Percentiles rank a stretch among this genome's conserved stretches.
Evolutionary conservation across 2,113 vertebrate species (phyloP).

Genomic region (Andinoacara biseriatus): DNA sequence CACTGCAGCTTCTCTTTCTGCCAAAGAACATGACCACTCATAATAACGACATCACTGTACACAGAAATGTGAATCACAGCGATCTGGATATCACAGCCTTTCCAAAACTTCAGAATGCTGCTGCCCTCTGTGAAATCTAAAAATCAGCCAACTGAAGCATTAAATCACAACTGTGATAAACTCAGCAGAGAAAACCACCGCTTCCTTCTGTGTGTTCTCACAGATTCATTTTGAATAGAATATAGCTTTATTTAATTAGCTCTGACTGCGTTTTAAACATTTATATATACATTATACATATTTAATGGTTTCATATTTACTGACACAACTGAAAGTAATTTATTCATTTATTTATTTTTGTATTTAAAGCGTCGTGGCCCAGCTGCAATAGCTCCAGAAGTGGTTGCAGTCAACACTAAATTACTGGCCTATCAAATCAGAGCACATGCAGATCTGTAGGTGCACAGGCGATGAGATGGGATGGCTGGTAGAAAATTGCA

Average conservation of each 20-base stretch:
- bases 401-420: background rate
- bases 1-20: no score
- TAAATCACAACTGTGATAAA: no score
- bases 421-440: background rate
- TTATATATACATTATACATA: background rate
- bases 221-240: no score
- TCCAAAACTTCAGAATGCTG: background rate
- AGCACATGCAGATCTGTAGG: background rate
- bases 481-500: background rate
- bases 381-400: background rate
- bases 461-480: background rate
- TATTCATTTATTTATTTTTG: no score
- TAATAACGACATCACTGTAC: slow-evolving; percentile 40
- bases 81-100: background rate
- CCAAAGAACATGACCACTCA: slow-evolving; percentile 26
- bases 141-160: no score
- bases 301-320: background rate
- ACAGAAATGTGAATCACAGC: slow-evolving; percentile 37
- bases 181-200: no score
- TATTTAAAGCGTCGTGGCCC: background rate
- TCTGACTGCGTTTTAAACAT: background rate
- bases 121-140: no score
- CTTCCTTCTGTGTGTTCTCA: no score
- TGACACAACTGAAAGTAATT: background rate
- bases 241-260: background rate